phyloP scores from a whole-genome alignment of 2,888 invertebrate genomes.

The Orthosia cruda region DNA sequence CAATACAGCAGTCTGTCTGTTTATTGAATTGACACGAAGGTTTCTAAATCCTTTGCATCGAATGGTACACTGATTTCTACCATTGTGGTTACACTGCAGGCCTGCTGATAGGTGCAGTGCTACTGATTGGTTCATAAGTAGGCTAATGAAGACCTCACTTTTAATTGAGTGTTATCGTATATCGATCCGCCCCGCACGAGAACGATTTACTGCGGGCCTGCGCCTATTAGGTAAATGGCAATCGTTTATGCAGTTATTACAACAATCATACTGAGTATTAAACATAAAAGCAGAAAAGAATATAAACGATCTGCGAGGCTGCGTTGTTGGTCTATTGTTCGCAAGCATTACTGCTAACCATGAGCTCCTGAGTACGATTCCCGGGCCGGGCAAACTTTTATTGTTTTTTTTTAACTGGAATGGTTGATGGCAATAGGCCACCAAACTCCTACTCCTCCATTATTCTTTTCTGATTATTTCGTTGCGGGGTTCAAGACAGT shows the following conservation, averaged over 20 bases:
- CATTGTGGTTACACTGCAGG: conserved; percentile 33
- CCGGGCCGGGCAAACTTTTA: too few species aligned
- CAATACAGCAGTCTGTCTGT: conserved; percentile 54
- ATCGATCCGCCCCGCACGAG: conserved; percentile 54
- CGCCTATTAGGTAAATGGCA: conserved; percentile 31
- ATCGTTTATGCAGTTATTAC: conserved; percentile 24
- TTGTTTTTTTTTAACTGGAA: too few species aligned
- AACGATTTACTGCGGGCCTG: conserved; percentile 28
- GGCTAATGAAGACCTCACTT: conserved; percentile 61
- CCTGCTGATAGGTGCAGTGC: background rate
- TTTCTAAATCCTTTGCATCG: conserved; percentile 62
- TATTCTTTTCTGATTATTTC: too few species aligned
- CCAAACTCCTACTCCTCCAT: too few species aligned
- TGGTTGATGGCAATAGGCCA: too few species aligned
- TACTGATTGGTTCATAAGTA: conserved; percentile 49
- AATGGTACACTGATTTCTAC: conserved; percentile 56
- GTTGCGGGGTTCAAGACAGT: too few species aligned
- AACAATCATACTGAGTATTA: conserved; percentile 9
- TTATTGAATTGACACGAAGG: conserved; percentile 60
- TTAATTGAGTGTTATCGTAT: conserved; percentile 49
- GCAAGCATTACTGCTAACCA: too few species aligned
- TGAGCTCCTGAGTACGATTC: too few species aligned
- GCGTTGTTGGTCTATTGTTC: too few species aligned
- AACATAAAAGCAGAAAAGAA: background rate
- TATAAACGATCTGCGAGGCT: too few species aligned